Evolutionary conservation across 2,888 invertebrate genomes (phyloP).

Genomic region (Philonicus albiceps): DNA sequence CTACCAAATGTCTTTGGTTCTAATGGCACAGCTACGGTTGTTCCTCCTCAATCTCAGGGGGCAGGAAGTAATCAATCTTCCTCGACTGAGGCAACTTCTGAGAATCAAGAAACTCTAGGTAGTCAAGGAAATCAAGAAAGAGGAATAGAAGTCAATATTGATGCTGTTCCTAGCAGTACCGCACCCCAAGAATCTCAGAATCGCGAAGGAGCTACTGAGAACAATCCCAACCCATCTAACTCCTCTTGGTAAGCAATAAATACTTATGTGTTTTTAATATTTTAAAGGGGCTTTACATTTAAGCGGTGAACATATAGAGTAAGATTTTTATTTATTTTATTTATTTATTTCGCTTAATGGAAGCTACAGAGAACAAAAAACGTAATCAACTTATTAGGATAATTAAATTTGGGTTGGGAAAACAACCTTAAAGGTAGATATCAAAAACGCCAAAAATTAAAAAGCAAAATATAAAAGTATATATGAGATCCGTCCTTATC

Average conservation of each 20-base stretch:
- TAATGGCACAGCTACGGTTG: slow-evolving; percentile 50
- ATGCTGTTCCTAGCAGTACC: not conserved
- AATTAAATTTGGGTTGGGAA: too few relatives aligned
- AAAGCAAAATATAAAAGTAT: too few relatives aligned
- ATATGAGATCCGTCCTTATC: too few relatives aligned
- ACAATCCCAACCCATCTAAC: slow-evolving; percentile 46
- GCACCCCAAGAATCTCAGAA: not conserved
- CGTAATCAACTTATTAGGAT: too few relatives aligned
- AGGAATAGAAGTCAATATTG: not conserved
- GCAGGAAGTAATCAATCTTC: not conserved
- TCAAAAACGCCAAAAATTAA: too few relatives aligned
- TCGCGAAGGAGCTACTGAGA: slow-evolving; percentile 45
- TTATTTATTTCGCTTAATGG: too few relatives aligned
- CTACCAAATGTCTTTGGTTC: slow-evolving; percentile 59
- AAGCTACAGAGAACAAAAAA: too few relatives aligned
- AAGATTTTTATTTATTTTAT: too few relatives aligned
- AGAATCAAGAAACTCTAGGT: not conserved
- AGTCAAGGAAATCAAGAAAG: not conserved
- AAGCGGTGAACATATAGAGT: too few relatives aligned
- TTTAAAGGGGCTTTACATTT: too few relatives aligned
- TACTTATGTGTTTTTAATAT: not conserved
- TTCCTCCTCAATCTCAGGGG: slow-evolving; percentile 23
- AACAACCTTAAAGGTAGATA: too few relatives aligned
- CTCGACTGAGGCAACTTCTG: not conserved
- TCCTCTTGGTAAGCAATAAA: not conserved